Base-by-base conservation (phyloP, 2,888 invertebrate species). In the Drosophila testacea region DNA sequence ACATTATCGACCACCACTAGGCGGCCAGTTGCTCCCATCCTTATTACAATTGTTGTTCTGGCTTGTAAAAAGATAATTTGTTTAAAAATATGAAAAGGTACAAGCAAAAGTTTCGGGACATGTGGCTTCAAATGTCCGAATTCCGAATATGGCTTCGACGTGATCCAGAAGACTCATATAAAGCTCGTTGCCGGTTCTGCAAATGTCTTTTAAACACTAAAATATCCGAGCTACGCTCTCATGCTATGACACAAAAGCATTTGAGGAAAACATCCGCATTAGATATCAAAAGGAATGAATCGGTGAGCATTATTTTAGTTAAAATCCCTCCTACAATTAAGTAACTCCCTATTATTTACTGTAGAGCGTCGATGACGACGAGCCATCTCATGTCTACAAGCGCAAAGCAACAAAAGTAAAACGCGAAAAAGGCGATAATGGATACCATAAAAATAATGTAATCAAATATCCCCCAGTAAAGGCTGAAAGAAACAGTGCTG, bases 81-180 rank as follows among this genome's bases (percentile, higher is more conserved):
- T 61, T 48, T 42, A 60, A 30, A 48, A 38, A 41, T 56, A 56
- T 83, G 88, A 83, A 88, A 50, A 73, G 60, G 42, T 83, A 83
- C 48, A 83, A 83, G 66, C 83, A 83, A 36, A 88, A 88, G 47
- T 41, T 83, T 7, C 83, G 83, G 7, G 83, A 83, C 13, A 88
- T 85, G 0, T 83, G 83, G 83, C 65, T 83, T 6, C 86, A 82
- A 36, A 83, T 83, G 83, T 86, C 88, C 0, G 83, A 83, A 62
- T 83, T 83, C 27, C 47, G 71, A 47, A 63, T 63, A 0, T 83
- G 83, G 83, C 51, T 83, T 22, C 71, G 83, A 0, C 68, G 83
- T 5, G 88, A 83, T 32, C 83, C 88, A 0, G 88, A 88, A 36
- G 83, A 83, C 34, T 82, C 88, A 5, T 83, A 83, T 22, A 69